These are phyloP conservation scores for Napeogenes sylphis DNA, from an alignment of 2,888 invertebrate genomes.

Conservation along the genomic window DNA sequence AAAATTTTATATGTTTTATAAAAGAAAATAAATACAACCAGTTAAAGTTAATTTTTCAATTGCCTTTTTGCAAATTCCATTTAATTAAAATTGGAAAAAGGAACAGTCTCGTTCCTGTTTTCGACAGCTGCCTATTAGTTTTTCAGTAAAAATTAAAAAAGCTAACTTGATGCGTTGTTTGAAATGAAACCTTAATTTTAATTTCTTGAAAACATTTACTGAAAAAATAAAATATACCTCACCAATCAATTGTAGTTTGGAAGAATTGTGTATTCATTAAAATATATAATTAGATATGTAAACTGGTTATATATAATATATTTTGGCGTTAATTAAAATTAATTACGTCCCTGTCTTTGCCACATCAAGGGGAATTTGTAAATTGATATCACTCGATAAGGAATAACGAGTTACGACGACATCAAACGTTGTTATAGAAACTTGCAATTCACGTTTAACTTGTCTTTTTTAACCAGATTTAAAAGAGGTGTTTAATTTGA, in stretches of 20 bases:
- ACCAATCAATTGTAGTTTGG: no score
- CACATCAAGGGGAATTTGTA: conserved; percentile 35
- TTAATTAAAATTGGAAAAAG: conserved; percentile 3
- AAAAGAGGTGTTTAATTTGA: no score
- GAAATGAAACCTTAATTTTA: neutral
- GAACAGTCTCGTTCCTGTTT: conserved; percentile 9
- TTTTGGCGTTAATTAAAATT: conserved; percentile 36
- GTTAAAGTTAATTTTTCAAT: no score
- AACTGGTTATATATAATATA: conserved; percentile 4
- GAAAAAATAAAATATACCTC: neutral
- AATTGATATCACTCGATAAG: conserved; percentile 32
- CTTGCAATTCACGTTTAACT: conserved; percentile 3
- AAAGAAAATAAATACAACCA: no score
- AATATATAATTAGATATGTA: no score
- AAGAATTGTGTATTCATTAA: no score
- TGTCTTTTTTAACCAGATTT: neutral
- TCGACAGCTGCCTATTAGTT: conserved; percentile 16
- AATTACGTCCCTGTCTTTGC: conserved; percentile 32
- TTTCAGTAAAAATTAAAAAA: conserved; percentile 12
- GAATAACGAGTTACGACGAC: neutral
- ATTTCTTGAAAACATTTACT: neutral
- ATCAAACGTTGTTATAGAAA: conserved; percentile 29
- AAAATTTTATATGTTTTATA: no score
- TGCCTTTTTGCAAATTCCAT: no score
- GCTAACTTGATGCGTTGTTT: conserved; percentile 8